Base-by-base conservation (phyloP, 1,140 invertebrate genomes). In the Phenacoccus solenopsis region DNA sequence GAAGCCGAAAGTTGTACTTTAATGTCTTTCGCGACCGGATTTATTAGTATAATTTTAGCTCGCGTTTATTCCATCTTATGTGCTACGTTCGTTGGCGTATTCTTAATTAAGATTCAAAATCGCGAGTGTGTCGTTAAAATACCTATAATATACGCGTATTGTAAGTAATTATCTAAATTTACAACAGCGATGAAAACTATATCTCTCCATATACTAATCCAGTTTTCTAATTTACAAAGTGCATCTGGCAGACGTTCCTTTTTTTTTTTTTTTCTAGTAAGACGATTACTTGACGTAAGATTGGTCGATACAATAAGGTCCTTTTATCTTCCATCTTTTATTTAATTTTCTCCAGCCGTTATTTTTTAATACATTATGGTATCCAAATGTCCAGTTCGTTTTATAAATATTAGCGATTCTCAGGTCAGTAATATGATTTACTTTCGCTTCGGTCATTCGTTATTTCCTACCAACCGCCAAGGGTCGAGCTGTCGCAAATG, bases 401-500 rank as follows among this genome's bases (percentile, higher is more conserved):
- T n/a, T n/a, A n/a, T 32, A 49, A 49, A 49, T 49, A 49, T 49
- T 49, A 49, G 38, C 38, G 20, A n/a, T 49, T n/a, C 38, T 49
- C 20, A 49, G n/a, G 20, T 49, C 38, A 10, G 5, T 49, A 49
- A 49, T n/a, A 49, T 49, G 20, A 49, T 49, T 49, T n/a, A 49
- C 38, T n/a, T 49, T 49, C 38, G 38, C 20, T 49, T 49, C 5
- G 38, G 38, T 49, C 38, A 49, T 49, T 49, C 38, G 38, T 49
- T 49, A 49, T 49, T 49, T 49, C 38, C 38, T 49, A n/a, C n/a
- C n/a, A n/a, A n/a, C n/a, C n/a, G 38, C 38, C 38, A n/a, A 49
- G 38, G 38, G 38, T 49, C 20, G 38, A 49, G 20, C 38, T 49
- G 38, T 49, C 38, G 16, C 38, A 16, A 49, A 49, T n/a, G 38